Evolutionary conservation across 2,888 invertebrate genomes (phyloP), one percentile per base, ranked within the genome.

Genomic region (Invenusta paracnida): DNA sequence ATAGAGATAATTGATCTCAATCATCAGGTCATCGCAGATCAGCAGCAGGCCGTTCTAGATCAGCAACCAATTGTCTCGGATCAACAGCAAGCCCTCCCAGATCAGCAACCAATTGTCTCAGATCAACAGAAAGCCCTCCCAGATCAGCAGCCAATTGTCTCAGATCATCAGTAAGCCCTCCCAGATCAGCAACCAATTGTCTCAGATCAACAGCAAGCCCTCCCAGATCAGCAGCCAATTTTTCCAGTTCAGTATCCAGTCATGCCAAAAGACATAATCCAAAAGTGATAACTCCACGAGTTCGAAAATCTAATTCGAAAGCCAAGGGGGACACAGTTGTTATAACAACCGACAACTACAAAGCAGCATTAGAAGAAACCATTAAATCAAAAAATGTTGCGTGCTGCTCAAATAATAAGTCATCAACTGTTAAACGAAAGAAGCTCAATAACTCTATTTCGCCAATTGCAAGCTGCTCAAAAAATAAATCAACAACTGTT

Each of bases 1-100:
- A 79, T 79, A 25, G 79, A 79, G 28, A 79, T 79, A 79, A 79
- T 79, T 79, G 79, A 79, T 79, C 79, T 79, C 2, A 79, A 5
- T 79, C 66, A 11, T 66, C 5, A 79, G 48, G 48, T 17, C 48
- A 5, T 48, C 48, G 5, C 5, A 48, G 48, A 11, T 48, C 48
- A 48, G 48, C 48, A 48, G 48, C 48, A 48, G 48, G 48, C 48
- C 17, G 5, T 48, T 17, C 48, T 17, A 48, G 48, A 5, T 48
- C 48, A 48, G 17, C 48, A 48, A 17, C 48, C 5, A 17, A 5
- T 5, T 17, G 5, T 48, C 5, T 17, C 48, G 5, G 48, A 5
- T 48, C 48, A 48, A 48, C 48, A 48, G 48, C 48, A 48, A n/a
- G n/a, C n/a, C n/a, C n/a, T n/a, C n/a, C n/a, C n/a, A n/a, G n/a